Evolutionary conservation across 2,113 vertebrate genomes (phyloP).

Genomic region (Colinus virginianus): DNA sequence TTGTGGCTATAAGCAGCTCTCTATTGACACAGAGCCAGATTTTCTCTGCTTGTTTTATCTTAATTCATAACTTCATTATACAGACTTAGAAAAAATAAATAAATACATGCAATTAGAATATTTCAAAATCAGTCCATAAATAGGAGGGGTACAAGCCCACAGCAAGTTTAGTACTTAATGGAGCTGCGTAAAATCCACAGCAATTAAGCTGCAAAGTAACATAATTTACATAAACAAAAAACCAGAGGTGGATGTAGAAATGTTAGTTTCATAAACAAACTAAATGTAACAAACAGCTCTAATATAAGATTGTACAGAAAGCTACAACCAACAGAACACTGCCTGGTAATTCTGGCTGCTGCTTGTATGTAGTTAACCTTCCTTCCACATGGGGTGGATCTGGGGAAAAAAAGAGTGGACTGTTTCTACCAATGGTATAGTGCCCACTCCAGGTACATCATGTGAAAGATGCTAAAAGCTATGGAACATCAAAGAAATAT

Average conservation of each 20-base stretch:
- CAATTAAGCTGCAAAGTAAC: slow-evolving; percentile 47
- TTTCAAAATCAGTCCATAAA: slow-evolving; percentile 12
- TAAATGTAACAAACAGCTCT: neutral
- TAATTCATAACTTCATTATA: neutral
- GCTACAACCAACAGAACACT: neutral
- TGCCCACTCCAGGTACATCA: neutral
- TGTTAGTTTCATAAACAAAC: slow-evolving; percentile 34
- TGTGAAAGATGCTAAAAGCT: neutral
- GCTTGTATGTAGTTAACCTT: neutral
- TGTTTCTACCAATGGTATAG: neutral
- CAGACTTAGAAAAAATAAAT: neutral
- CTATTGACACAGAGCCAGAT: neutral
- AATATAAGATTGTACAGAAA: neutral
- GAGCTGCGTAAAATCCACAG: neutral
- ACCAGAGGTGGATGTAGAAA: neutral
- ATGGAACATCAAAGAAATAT: neutral
- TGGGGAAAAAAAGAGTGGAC: neutral
- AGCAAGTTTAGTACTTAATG: neutral
- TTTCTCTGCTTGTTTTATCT: neutral
- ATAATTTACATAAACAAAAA: slow-evolving; percentile 31
- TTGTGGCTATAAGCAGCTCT: neutral
- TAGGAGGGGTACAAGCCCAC: neutral
- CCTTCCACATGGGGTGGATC: neutral
- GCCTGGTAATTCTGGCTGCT: neutral
- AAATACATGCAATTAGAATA: slow-evolving; percentile 22